Conservation (phyloP, 2,888 invertebrate genomes). For the Autographa gamma region DNA sequence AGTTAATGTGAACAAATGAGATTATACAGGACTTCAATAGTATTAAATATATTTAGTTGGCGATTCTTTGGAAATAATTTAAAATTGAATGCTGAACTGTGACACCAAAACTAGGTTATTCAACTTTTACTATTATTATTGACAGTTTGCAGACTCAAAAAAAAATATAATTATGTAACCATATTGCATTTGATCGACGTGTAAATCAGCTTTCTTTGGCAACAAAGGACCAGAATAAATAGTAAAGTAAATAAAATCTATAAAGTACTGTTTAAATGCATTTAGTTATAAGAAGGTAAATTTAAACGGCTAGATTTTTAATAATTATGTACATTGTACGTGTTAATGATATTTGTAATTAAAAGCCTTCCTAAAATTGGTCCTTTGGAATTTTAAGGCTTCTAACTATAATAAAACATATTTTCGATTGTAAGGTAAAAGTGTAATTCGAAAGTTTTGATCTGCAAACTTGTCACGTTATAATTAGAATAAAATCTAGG, state of each 20-base stretch:
- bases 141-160: slow-evolving; percentile 43
- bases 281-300: background rate
- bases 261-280: background rate
- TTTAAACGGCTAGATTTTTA: background rate
- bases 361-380: background rate
- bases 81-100: slow-evolving; percentile 31
- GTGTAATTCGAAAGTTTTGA: slow-evolving; percentile 10
- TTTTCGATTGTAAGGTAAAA: background rate
- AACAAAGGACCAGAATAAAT: slow-evolving; percentile 10
- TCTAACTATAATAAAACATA: background rate
- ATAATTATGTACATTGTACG: background rate
- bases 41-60: background rate
- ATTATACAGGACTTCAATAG: background rate
- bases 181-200: background rate
- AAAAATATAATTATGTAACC: background rate
- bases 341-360: background rate
- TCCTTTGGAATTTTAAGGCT: background rate
- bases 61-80: slow-evolving; percentile 6
- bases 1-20: background rate
- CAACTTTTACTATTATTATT: slow-evolving; percentile 12
- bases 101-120: slow-evolving; percentile 46
- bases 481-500: slow-evolving; percentile 47
- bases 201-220: background rate
- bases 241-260: background rate
- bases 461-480: slow-evolving; percentile 34